Conservation (phyloP, 2,888 invertebrate species). For the Ypsolopha scabrella region DNA sequence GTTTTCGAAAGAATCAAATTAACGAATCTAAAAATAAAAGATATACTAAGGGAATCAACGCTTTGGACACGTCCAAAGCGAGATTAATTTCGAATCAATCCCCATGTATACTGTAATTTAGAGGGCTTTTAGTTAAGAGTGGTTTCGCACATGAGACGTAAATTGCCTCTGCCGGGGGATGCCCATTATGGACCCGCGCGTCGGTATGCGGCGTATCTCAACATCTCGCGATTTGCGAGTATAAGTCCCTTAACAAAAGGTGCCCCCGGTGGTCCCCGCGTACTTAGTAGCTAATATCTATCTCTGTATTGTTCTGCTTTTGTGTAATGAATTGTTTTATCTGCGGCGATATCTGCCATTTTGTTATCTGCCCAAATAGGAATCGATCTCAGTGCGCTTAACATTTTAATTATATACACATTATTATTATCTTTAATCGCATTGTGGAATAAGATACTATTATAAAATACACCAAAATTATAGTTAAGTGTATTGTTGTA, state of each 20-base stretch:
- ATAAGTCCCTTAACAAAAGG: constrained; percentile 53
- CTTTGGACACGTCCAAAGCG: constrained; percentile 29
- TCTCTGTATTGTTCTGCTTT: constrained; percentile 36
- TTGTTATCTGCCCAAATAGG: not conserved
- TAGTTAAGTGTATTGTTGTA: not conserved
- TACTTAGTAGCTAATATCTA: constrained; percentile 29
- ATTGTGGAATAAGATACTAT: not conserved
- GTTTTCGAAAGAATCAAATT: not conserved
- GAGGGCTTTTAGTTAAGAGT: constrained; percentile 63
- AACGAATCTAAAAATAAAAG: not conserved
- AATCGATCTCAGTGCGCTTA: too few relatives aligned
- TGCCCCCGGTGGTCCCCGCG: constrained; percentile 56
- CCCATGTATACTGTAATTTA: constrained; percentile 58
- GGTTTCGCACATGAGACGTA: constrained; percentile 66
- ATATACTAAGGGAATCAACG: constrained; percentile 15
- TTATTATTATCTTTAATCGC: too few relatives aligned
- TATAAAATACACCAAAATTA: not conserved
- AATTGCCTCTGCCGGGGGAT: constrained; percentile 57
- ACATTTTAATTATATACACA: too few relatives aligned
- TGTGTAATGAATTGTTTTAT: not conserved
- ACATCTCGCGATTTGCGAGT: constrained; percentile 62
- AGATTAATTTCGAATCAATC: constrained; percentile 65
- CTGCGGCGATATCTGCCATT: not conserved
- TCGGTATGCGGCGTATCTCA: constrained; percentile 59
- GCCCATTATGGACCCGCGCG: constrained; percentile 57